A percentile compares a stretch with the other conserved stretches of the same genome.
Conservation (phyloP, 2,113 vertebrate genomes). For the Esox niger region DNA sequence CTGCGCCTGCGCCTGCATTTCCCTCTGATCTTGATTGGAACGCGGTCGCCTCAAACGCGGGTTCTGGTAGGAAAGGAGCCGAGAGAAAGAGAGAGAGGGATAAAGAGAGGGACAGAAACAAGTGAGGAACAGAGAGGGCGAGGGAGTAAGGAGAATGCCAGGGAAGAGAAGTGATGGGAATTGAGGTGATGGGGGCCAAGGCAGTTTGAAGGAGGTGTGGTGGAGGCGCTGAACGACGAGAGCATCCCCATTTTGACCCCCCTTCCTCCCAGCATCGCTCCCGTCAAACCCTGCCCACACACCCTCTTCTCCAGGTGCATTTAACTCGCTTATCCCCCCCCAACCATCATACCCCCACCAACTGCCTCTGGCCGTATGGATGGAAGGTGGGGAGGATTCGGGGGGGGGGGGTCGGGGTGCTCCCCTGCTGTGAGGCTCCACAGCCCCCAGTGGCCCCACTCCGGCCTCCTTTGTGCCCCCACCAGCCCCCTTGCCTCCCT, state of each 20-base stretch:
- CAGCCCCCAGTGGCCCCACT: constrained; percentile 78
- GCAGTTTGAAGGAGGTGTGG: constrained; percentile 41
- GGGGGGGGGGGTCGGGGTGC: constrained; percentile 25
- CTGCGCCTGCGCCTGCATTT: constrained; percentile 7
- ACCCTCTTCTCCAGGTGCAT: constrained; percentile 67
- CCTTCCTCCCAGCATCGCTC: constrained; percentile 1
- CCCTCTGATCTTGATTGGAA: not conserved
- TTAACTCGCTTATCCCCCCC: constrained; percentile 42
- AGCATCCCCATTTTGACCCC: constrained; percentile 22
- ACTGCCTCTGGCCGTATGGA: constrained; percentile 61
- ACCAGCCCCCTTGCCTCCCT: constrained; percentile 68
- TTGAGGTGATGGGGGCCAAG: constrained; percentile 43
- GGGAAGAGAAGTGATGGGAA: constrained; percentile 25
- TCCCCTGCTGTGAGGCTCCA: constrained; percentile 81
- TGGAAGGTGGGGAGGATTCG: constrained; percentile 75
- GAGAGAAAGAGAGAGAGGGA: not conserved
- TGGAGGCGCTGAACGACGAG: not conserved
- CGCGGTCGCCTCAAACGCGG: constrained; percentile 1
- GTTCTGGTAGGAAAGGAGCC: constrained; percentile 4
- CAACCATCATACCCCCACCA: constrained; percentile 51
- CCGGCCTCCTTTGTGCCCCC: constrained; percentile 61
- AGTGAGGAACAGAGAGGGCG: not conserved
- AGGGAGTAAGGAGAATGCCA: constrained; percentile 17
- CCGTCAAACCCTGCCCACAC: constrained; percentile 40
- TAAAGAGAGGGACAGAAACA: not conserved